Conservation (phyloP, 2,113 vertebrate species). For the Gymnarchus niloticus region DNA sequence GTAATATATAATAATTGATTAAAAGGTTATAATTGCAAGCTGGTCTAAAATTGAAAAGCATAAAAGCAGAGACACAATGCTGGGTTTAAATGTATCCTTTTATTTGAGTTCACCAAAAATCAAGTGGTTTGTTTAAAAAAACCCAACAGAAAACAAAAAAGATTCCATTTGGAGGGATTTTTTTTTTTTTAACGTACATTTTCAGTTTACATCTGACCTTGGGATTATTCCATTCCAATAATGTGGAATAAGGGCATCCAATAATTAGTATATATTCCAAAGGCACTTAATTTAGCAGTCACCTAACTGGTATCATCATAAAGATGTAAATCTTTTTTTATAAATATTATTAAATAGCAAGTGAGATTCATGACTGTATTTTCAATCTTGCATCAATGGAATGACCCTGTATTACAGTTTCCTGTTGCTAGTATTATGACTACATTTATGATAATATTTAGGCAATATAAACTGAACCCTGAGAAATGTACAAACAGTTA, state of each 20-base stretch:
- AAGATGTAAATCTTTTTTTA: background rate
- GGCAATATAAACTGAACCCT: slow-evolving; percentile 19
- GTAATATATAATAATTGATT: background rate
- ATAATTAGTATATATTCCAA: background rate
- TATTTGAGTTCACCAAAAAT: slow-evolving; percentile 14
- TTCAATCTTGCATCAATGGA: background rate
- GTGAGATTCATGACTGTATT: background rate
- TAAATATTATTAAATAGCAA: background rate
- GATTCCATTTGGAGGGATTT: background rate
- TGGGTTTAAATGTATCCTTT: slow-evolving; percentile 9
- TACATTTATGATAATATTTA: background rate
- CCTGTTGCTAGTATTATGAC: background rate
- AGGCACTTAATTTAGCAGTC: background rate
- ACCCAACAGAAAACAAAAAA: background rate
- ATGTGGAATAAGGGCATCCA: background rate
- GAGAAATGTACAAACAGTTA: slow-evolving; percentile 9
- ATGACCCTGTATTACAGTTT: background rate
- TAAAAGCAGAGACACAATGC: background rate
- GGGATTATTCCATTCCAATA: background rate
- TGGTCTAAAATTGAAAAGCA: too few relatives aligned
- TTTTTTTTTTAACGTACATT: background rate
- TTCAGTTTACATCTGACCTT: background rate
- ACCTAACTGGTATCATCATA: background rate
- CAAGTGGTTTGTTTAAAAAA: background rate
- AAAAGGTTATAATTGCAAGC: too few relatives aligned